phyloP scores from a whole-genome alignment of 2,797 vertebrate genomes.

The Danio aesculapii region DNA sequence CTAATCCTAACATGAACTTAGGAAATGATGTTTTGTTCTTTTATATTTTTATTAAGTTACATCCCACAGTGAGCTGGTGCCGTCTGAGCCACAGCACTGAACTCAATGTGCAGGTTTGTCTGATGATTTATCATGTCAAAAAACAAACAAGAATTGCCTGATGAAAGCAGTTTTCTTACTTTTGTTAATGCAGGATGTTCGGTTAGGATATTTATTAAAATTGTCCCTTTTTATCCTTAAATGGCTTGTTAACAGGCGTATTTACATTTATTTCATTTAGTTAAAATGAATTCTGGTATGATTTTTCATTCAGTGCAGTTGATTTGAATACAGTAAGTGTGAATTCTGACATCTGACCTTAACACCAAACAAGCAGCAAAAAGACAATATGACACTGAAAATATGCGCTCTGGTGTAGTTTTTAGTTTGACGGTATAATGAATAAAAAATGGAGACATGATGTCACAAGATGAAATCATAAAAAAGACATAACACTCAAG shows the following conservation, averaged over 20 bases:
- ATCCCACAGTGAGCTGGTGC: not conserved
- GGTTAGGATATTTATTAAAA: not conserved
- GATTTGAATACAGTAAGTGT: no score
- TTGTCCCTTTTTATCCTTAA: not conserved
- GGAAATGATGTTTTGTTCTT: not conserved
- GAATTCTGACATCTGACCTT: no score
- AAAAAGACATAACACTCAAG: no score
- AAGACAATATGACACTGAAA: no score
- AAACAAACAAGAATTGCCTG: not conserved
- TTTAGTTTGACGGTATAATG: no score
- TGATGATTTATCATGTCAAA: not conserved
- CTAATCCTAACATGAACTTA: conserved; percentile 2
- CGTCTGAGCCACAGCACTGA: not conserved
- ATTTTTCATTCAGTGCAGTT: no score
- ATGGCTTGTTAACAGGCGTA: not conserved
- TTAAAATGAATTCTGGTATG: no score
- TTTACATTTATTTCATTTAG: no score
- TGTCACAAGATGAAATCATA: no score
- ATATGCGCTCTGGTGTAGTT: no score
- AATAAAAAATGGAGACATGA: no score
- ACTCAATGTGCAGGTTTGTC: not conserved
- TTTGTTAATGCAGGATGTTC: not conserved
- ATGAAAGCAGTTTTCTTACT: not conserved
- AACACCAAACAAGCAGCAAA: no score
- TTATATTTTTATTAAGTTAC: conserved; percentile 1